Evolutionary conservation across 1,140 invertebrate species (phyloP).

Genomic region (Drosophila pruinosa): DNA sequence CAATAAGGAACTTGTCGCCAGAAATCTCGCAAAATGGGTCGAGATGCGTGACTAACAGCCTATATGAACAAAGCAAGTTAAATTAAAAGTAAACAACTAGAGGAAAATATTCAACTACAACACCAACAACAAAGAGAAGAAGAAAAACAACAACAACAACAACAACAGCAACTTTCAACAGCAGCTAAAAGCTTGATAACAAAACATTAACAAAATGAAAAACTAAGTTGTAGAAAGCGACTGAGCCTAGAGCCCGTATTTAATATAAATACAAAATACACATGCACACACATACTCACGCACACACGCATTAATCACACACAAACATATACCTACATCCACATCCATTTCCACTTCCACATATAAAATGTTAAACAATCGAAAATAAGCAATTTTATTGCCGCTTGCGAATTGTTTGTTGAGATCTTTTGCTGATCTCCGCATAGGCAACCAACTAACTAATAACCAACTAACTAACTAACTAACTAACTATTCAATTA

Average conservation of each 20-base stretch:
- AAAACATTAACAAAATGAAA: slow-evolving; percentile 21
- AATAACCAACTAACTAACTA: slow-evolving; percentile 26
- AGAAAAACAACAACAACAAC: slow-evolving; percentile 24
- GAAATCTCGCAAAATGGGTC: slow-evolving; percentile 87
- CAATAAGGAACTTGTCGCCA: slow-evolving; percentile 87
- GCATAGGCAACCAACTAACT: slow-evolving; percentile 31
- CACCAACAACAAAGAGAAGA: slow-evolving; percentile 21
- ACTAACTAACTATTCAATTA: slow-evolving; percentile 6
- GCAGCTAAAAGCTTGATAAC: slow-evolving; percentile 21
- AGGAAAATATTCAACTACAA: slow-evolving; percentile 7
- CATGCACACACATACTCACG: slow-evolving; percentile 21
- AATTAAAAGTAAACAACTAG: slow-evolving; percentile 42
- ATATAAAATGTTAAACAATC: slow-evolving; percentile 26
- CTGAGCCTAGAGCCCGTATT: slow-evolving; percentile 64
- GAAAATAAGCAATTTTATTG: slow-evolving; percentile 20
- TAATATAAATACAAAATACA: slow-evolving; percentile 35
- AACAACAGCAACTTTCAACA: slow-evolving; percentile 12
- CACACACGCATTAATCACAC: slow-evolving; percentile 11
- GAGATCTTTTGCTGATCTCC: slow-evolving; percentile 36
- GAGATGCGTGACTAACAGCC: slow-evolving; percentile 77
- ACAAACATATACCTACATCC: not conserved
- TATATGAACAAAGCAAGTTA: slow-evolving; percentile 59
- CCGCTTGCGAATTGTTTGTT: slow-evolving; percentile 37
- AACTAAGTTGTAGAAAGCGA: slow-evolving; percentile 60
- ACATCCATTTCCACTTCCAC: not conserved